Conservation (phyloP, 2,113 vertebrate species). For the Atrichornis clamosus region DNA sequence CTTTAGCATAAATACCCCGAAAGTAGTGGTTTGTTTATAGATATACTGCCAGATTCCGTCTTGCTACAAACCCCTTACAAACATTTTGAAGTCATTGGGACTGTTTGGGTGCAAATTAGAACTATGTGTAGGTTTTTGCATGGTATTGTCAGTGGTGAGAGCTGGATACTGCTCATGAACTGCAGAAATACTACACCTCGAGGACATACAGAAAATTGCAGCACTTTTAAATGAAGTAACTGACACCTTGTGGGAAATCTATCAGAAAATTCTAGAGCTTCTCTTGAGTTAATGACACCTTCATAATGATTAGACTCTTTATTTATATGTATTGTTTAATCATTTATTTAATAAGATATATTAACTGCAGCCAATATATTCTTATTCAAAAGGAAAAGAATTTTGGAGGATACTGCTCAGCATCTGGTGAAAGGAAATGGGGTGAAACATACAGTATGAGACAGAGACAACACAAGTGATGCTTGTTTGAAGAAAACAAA, state of each 20-base stretch:
- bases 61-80: not conserved
- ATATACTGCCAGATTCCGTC: not conserved
- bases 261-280: not conserved
- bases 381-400: not conserved
- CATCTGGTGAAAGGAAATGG: not conserved
- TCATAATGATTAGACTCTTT: not conserved
- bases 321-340: not conserved
- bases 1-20: not conserved
- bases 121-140: not conserved
- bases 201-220: not conserved
- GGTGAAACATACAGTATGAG: not conserved
- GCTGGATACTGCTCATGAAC: not conserved
- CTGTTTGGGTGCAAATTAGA: not conserved
- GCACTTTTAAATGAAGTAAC: not conserved
- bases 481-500: not conserved
- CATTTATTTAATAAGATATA: not conserved
- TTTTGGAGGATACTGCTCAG: not conserved
- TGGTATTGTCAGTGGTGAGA: not conserved
- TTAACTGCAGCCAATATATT: not conserved
- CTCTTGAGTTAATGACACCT: not conserved
- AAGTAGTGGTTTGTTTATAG: not conserved
- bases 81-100: not conserved
- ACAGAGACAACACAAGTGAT: not conserved
- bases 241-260: not conserved
- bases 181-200: slow-evolving; percentile 36